Conservation (phyloP, 2,888 invertebrate species). For the Antheraea yamamai region DNA sequence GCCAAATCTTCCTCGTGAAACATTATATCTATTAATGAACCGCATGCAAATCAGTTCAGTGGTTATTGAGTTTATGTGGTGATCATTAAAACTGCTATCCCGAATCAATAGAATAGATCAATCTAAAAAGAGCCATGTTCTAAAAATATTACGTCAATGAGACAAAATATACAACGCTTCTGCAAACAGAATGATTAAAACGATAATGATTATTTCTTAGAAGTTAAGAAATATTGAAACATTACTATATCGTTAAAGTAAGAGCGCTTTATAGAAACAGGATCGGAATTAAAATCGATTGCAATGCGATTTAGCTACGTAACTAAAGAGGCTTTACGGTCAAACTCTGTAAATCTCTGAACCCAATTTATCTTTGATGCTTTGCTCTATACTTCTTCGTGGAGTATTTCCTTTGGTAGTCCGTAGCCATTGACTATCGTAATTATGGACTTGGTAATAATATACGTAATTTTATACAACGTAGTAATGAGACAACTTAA, state of each 20-base stretch:
- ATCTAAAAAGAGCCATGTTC: no score
- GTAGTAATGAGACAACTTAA: background rate
- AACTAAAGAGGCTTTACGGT: constrained; percentile 58
- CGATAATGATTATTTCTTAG: no score
- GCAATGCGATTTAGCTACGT: constrained; percentile 22
- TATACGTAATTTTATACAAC: background rate
- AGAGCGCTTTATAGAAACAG: background rate
- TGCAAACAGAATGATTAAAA: no score
- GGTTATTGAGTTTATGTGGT: no score
- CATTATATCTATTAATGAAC: no score
- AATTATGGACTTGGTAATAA: background rate
- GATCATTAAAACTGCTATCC: no score
- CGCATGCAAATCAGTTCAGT: no score
- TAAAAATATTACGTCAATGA: no score
- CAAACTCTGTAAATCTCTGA: constrained; percentile 52
- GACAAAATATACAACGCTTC: no score
- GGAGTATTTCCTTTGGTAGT: constrained; percentile 25
- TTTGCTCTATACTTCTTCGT: constrained; percentile 28
- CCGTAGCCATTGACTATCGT: background rate
- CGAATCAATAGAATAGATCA: no score
- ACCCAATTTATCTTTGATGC: constrained; percentile 63
- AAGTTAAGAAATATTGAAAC: background rate
- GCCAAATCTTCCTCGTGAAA: no score
- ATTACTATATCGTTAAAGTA: background rate
- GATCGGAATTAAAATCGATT: constrained; percentile 7